Evolutionary conservation across 2,113 vertebrate genomes (phyloP).

Genomic region (Ammodytes dubius): DNA sequence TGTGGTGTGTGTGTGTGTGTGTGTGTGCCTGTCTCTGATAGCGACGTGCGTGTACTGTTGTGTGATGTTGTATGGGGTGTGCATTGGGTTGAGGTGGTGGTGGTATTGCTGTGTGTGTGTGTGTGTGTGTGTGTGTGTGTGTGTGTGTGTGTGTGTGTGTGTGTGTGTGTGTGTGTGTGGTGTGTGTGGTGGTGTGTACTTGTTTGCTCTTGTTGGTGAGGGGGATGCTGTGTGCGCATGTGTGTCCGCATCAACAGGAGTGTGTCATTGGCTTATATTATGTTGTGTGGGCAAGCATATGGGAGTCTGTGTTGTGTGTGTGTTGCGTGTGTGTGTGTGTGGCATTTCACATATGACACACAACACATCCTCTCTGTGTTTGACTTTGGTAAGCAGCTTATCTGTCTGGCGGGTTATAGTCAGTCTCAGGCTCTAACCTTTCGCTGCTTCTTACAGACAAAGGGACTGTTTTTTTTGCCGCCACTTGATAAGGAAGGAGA

Average conservation of each 20-base stretch:
- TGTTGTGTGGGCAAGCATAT: constrained; percentile 34
- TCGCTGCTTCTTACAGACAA: constrained; percentile 74
- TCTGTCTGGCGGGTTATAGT: constrained; percentile 70
- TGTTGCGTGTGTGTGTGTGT: constrained; percentile 42
- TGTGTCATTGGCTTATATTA: constrained; percentile 6
- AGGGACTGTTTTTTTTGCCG: constrained; percentile 64
- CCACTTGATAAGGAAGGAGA: constrained; percentile 75
- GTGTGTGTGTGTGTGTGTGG: constrained; percentile 19
- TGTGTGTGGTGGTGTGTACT: background rate
- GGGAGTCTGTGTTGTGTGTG: background rate
- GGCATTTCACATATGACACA: constrained; percentile 71
- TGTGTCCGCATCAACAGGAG: constrained; percentile 23
- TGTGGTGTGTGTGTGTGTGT: constrained; percentile 15
- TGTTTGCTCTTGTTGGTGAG: no score
- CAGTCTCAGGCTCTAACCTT: constrained; percentile 80
- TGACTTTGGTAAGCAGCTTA: constrained; percentile 82
- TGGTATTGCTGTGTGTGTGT: background rate
- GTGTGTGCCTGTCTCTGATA: no score
- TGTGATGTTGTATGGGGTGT: no score
- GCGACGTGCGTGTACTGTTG: no score
- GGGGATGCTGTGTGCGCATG: constrained; percentile 1
- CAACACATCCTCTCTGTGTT: constrained; percentile 76
- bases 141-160: constrained; percentile 25
- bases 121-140: constrained; percentile 14
- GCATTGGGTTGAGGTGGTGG: no score